Conservation (phyloP, 1,140 invertebrate species). For the Nebria ingens region DNA sequence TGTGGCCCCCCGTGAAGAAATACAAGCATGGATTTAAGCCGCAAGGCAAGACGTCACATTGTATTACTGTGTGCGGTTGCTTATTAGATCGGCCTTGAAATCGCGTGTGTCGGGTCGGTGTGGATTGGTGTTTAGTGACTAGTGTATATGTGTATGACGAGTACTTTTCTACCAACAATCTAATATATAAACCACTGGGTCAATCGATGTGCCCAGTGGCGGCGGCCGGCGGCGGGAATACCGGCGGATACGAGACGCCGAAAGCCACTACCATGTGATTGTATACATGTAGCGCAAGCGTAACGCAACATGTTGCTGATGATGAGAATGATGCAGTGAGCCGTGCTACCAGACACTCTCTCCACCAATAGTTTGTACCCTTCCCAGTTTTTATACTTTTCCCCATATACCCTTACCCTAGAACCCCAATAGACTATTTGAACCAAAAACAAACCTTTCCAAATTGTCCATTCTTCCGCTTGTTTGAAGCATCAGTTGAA, state of each 20-base stretch:
- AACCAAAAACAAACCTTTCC: no score
- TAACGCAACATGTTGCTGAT: not conserved
- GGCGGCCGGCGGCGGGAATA: not conserved
- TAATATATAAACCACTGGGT: slow-evolving; percentile 9
- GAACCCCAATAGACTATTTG: no score
- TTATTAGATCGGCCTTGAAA: slow-evolving; percentile 3
- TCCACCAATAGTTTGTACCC: not conserved
- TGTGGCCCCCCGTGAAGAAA: not conserved
- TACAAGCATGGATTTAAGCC: not conserved
- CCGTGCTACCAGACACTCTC: not conserved
- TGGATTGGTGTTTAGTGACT: not conserved
- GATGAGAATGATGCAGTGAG: not conserved
- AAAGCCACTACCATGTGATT: not conserved
- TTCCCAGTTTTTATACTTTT: not conserved
- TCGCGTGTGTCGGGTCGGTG: not conserved
- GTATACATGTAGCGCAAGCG: not conserved
- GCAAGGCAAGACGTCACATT: slow-evolving; percentile 1
- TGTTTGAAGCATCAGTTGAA: no score
- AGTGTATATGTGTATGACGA: not conserved
- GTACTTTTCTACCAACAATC: slow-evolving; percentile 3
- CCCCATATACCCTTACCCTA: not conserved
- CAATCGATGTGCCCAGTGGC: slow-evolving; percentile 6
- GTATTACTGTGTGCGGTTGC: not conserved
- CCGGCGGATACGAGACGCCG: not conserved
- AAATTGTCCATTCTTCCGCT: no score